Conservation (phyloP, 2,888 invertebrate genomes). For the Lissonota sp. region DNA sequence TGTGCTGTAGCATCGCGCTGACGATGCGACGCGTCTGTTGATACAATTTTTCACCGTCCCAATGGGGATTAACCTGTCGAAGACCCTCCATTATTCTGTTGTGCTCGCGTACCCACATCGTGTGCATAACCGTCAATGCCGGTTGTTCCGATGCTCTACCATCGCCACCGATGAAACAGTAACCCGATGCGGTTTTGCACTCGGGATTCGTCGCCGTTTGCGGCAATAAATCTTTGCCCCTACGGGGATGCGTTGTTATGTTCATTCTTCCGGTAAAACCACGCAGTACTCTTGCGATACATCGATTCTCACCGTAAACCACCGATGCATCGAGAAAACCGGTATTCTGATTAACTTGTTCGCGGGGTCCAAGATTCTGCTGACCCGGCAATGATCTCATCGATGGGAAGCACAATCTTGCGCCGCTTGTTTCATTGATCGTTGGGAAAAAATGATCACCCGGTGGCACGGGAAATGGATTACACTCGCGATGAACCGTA, state of each 20-base stretch:
- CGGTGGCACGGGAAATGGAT: slow-evolving; percentile 95
- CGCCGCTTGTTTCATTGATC: slow-evolving; percentile 92
- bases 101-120: slow-evolving; percentile 95
- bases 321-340: slow-evolving; percentile 95
- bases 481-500: slow-evolving; percentile 96
- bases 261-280: slow-evolving; percentile 93
- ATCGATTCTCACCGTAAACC: slow-evolving; percentile 95
- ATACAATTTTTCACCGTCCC: slow-evolving; percentile 94
- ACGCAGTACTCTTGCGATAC: slow-evolving; percentile 91
- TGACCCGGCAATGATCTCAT: slow-evolving; percentile 97
- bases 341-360: slow-evolving; percentile 97
- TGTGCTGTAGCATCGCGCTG: slow-evolving; percentile 91
- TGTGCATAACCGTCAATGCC: slow-evolving; percentile 94
- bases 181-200: slow-evolving; percentile 93
- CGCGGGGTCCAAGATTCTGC: slow-evolving; percentile 93
- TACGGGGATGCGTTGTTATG: slow-evolving; percentile 89
- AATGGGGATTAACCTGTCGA: slow-evolving; percentile 93
- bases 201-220: slow-evolving; percentile 92
- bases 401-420: slow-evolving; percentile 95
- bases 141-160: slow-evolving; percentile 97
- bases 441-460: slow-evolving; percentile 96
- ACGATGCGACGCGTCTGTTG: slow-evolving; percentile 92
- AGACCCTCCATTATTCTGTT: slow-evolving; percentile 93
- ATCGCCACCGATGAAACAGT: slow-evolving; percentile 95
- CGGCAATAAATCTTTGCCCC: slow-evolving; percentile 92